Percentiles rank a stretch among this genome's conserved stretches.
phyloP scores from a whole-genome alignment of 2,797 vertebrate genomes.

The Hapalemur alaotrensis region DNA sequence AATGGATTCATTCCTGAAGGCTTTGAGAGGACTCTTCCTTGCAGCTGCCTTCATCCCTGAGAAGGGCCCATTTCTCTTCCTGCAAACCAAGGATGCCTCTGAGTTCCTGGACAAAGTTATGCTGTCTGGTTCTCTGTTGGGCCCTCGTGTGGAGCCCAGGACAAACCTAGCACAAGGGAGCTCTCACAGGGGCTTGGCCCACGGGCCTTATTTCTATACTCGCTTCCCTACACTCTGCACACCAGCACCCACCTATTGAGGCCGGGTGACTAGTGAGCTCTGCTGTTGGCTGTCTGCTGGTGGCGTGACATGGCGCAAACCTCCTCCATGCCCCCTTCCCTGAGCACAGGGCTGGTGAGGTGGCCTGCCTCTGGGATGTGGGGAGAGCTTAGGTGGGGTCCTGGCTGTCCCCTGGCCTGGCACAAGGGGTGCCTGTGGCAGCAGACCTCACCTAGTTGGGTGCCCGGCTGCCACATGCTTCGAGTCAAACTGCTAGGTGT shows the following conservation, averaged over 20 bases:
- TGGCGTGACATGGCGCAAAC: not conserved
- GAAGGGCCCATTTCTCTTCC: not conserved
- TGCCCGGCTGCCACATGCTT: too few species aligned
- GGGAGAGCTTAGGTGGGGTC: not conserved
- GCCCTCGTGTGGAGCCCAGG: not conserved
- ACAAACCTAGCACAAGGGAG: not conserved
- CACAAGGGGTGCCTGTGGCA: accelerated
- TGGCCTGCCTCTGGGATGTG: not conserved
- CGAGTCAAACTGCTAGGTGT: not conserved
- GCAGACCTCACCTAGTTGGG: not conserved
- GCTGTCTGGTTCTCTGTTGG: not conserved
- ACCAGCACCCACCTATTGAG: too few species aligned
- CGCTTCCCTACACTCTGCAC: too few species aligned
- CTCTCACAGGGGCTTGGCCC: accelerated
- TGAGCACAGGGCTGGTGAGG: too few species aligned
- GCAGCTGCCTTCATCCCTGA: not conserved
- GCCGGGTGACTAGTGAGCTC: accelerated
- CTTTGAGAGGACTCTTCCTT: not conserved
- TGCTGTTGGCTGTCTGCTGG: not conserved
- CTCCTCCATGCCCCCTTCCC: not conserved
- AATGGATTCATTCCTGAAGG: not conserved
- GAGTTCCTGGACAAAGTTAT: not conserved
- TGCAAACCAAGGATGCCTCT: not conserved
- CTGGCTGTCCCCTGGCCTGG: not conserved
- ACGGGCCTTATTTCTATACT: not conserved